Base-by-base conservation (phyloP, 1,140 invertebrate species). In the Drosophila neocordata region DNA sequence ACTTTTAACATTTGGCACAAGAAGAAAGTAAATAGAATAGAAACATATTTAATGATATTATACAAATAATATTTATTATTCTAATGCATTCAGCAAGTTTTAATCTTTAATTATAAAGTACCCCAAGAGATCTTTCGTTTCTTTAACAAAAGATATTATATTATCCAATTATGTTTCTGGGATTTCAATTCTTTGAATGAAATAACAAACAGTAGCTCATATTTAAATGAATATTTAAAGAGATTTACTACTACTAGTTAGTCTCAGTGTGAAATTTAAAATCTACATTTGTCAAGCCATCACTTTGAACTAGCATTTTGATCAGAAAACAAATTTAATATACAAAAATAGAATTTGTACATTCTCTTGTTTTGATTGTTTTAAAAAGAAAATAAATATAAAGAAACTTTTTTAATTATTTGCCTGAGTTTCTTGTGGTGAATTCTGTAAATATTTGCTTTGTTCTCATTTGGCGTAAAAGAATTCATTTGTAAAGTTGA, bases 71-170 rank as follows among this genome's bases (percentile, higher is more conserved):
- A 1, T 6, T 31, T 7, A 31, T 3, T 6, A 31, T 7, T 31
- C 27, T 56, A 77, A 78, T 75, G 57, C 53, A 82, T 69, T 78
- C 77, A 69, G 34, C 71, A 20, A 48, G 9, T 48, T 44, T 15
- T 15, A 15, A 18, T 44, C 13, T 44, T 44, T 44, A 44, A 44
- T 9, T 31, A 31, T 6, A 31, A 3, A 31, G 27, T 31, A 12
- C 57, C 57, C 53, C 77, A 65, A 56, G 64, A 37, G 35, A 73
- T 69, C 68, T 73, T 65, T 3, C 27, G 7, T 31, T 31, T 31
- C 27, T 31, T 31, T 3, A 31, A 31, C 27, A 31, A 31, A 31
- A 4, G 27, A 1, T 6, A 31, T 31, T 31, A 31, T 3, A 4
- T 31, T 31, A 31, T 31, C 6, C 4, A 31, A 31, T 5, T 31